Percentiles rank a stretch among this genome's conserved stretches.
Conservation (phyloP, 2,888 invertebrate species). For the Acrocyrtus sp. region DNA sequence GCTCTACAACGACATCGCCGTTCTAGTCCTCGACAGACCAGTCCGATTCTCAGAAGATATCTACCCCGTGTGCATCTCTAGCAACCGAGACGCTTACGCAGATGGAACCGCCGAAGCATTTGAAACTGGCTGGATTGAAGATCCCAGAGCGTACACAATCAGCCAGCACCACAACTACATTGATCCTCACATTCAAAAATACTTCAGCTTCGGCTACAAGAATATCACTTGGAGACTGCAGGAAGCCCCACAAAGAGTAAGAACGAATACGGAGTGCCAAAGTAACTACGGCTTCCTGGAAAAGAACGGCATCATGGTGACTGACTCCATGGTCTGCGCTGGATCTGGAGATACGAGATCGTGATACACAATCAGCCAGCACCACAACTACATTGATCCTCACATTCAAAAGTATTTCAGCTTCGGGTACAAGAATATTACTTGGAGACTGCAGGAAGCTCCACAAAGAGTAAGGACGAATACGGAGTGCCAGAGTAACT, state of each 20-base stretch:
- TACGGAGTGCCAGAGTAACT: conserved; percentile 79
- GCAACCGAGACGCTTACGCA: conserved; percentile 70
- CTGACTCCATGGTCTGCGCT: conserved; percentile 88
- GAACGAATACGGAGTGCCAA: conserved; percentile 82
- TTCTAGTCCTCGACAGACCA: conserved; percentile 81
- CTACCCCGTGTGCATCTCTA: conserved; percentile 81
- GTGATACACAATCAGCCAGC: conserved; percentile 42
- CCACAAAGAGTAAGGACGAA: conserved; percentile 86
- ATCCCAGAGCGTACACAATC: conserved; percentile 43
- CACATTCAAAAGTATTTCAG: conserved; percentile 55
- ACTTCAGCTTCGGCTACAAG: conserved; percentile 55
- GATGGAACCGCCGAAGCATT: conserved; percentile 79
- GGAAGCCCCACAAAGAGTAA: conserved; percentile 85
- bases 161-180: conserved; percentile 49
- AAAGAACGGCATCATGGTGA: conserved; percentile 80
- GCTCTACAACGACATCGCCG: conserved; percentile 81
- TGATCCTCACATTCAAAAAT: conserved; percentile 53
- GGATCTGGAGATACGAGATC: conserved; percentile 80
- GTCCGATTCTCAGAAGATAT: conserved; percentile 78
- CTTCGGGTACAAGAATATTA: conserved; percentile 54
- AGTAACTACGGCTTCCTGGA: conserved; percentile 86
- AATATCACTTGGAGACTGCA: conserved; percentile 69
- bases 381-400: conserved; percentile 52
- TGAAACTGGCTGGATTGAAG: conserved; percentile 56
- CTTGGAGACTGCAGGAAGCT: conserved; percentile 76